These are phyloP conservation scores for Tetranychus urticae DNA, from an alignment of 1,140 invertebrate species.

Conservation along the genomic window DNA sequence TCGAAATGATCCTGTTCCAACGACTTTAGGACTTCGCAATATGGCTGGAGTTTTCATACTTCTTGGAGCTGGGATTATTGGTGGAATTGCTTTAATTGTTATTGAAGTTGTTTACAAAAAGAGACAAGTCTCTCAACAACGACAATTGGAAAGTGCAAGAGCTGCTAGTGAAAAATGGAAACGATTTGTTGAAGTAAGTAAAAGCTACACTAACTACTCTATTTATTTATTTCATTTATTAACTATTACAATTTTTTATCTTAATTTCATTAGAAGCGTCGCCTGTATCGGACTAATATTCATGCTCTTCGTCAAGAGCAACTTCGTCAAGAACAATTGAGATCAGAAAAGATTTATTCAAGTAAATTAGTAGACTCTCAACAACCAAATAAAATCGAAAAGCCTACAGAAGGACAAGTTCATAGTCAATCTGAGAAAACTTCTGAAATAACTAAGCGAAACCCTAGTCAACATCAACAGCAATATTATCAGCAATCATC, in stretches of 20 bases:
- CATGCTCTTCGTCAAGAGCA: background rate
- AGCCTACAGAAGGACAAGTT: too few relatives aligned
- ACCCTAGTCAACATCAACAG: background rate
- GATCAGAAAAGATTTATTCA: background rate
- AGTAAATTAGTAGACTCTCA: too few relatives aligned
- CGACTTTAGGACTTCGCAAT: slow-evolving; percentile 83
- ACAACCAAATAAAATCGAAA: too few relatives aligned
- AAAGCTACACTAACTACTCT: background rate
- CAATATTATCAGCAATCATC: background rate
- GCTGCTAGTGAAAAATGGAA: slow-evolving; percentile 90
- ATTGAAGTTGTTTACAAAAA: slow-evolving; percentile 95
- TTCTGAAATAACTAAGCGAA: background rate
- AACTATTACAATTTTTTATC: background rate
- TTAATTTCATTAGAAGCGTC: background rate
- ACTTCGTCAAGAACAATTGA: background rate
- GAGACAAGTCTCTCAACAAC: slow-evolving; percentile 81
- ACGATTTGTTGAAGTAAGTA: background rate
- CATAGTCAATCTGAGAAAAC: background rate
- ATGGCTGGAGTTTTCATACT: slow-evolving; percentile 49
- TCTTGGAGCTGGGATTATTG: slow-evolving; percentile 35
- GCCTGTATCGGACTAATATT: background rate
- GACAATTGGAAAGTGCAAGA: slow-evolving; percentile 69
- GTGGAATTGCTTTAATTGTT: slow-evolving; percentile 76
- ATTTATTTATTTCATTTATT: background rate
- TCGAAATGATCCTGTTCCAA: slow-evolving; percentile 66